phyloP scores from a whole-genome alignment of 2,888 invertebrate species.

The Nymphalis c-album region DNA sequence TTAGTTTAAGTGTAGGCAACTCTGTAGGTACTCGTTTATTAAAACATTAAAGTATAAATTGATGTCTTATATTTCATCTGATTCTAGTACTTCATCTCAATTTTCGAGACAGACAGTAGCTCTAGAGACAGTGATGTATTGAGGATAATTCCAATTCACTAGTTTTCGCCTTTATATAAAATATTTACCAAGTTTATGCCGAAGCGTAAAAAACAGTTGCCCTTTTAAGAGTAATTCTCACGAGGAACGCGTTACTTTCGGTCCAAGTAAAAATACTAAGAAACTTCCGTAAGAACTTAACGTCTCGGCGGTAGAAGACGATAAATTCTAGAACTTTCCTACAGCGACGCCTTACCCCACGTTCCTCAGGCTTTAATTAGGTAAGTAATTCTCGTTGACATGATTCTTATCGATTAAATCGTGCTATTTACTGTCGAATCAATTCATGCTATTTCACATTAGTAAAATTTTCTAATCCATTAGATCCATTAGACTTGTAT shows the following conservation, averaged over 20 bases:
- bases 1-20: too few relatives aligned
- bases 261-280: constrained; percentile 37
- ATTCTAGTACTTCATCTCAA: not conserved
- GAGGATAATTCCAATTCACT: constrained; percentile 4
- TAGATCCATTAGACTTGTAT: too few relatives aligned
- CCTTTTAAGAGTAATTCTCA: constrained; percentile 22
- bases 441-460: not conserved
- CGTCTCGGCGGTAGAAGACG: constrained; percentile 54
- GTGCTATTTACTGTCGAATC: not conserved
- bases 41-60: not conserved
- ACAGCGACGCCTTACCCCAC: constrained; percentile 29
- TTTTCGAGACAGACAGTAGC: not conserved
- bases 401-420: not conserved
- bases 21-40: too few relatives aligned
- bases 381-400: not conserved
- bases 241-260: constrained; percentile 24
- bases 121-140: constrained; percentile 12
- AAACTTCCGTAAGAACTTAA: constrained; percentile 46
- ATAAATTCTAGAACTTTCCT: constrained; percentile 56
- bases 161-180: constrained; percentile 13
- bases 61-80: not conserved
- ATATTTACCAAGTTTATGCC: constrained; percentile 10
- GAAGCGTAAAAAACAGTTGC: not conserved
- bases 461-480: too few relatives aligned
- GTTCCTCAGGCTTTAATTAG: constrained; percentile 16